Evolutionary conservation across 2,113 vertebrate species (phyloP).

Genomic region (Salminus brasiliensis): DNA sequence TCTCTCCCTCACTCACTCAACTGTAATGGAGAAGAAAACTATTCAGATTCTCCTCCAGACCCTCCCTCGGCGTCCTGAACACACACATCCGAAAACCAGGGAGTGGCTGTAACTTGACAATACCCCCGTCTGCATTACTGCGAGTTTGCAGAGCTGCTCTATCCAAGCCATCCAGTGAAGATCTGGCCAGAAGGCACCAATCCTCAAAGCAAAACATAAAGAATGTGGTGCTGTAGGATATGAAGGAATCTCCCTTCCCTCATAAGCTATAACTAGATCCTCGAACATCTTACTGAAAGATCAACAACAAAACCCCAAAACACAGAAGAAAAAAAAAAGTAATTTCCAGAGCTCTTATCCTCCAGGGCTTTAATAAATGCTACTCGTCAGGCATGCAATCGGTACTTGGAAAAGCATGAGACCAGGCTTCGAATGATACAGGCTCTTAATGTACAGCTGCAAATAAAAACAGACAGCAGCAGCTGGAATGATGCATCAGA

Average conservation of each 20-base stretch:
- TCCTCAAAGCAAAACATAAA: not conserved
- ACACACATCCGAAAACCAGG: not conserved
- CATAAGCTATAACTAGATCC: not conserved
- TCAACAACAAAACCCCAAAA: too few species aligned
- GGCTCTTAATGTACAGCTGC: too few species aligned
- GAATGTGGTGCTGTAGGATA: not conserved
- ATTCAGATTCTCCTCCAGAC: not conserved
- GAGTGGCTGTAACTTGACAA: not conserved
- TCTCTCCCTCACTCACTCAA: not conserved
- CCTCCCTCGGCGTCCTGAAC: not conserved
- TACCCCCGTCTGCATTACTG: not conserved
- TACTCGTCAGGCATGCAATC: not conserved
- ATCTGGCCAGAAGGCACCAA: not conserved
- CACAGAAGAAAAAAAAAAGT: too few species aligned
- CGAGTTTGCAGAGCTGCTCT: not conserved
- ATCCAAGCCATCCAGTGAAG: not conserved
- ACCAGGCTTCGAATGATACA: not conserved
- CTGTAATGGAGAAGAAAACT: slow-evolving; percentile 13
- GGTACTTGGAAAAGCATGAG: not conserved
- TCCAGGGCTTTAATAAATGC: too few species aligned
- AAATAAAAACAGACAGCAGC: too few species aligned
- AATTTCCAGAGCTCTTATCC: too few species aligned
- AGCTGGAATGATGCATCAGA: too few species aligned
- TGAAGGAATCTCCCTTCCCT: not conserved
- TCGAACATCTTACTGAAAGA: too few species aligned